Base-by-base conservation (phyloP, 2,888 invertebrate species). In the Silvanus unidentatus region DNA sequence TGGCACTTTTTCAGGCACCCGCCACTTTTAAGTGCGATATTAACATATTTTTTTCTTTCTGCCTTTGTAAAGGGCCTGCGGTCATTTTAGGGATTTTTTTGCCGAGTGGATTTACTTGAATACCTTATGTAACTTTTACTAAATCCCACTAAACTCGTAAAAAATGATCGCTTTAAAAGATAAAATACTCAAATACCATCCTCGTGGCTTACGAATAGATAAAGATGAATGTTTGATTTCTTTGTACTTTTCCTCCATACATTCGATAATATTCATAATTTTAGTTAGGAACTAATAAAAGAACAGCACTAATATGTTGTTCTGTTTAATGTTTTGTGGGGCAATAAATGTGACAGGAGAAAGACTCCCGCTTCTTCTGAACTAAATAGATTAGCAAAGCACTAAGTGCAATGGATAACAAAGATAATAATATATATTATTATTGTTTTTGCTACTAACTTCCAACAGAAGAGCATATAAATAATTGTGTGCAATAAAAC, bases 41-140 rank as follows among this genome's bases (percentile, higher is more conserved):
- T 63, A 62, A 58, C 63, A 62, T 63, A 62, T 63, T 63, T 60
- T 60, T 50, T 41, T 52, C 58, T 52, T 37, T 16, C 13, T 32
- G 22, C 3, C 8, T 22, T 8, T 22, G 22, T 22, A 22, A 16
- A 57, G 55, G 54, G 57, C 58, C 54, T 48, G 55, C 62, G 63
- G 63, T 63, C 63, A 63, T 60, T 63, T 53, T 41, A 50, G 54
- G 51, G 57, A 55, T 52, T 55, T 53, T 41, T 42, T 44, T 32
- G 13, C 35, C n/a, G 11, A 13, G 13, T 37, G 37, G 37, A 37
- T 37, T 37, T 37, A 37, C 37, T 12, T 39, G 40, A 36, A 40
- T 44, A 40, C 29, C 13, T 30, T 43, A 38, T 34, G 22, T 9
- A 34, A 22, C 4, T 22, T 22, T 22, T 22, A 22, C 22, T 8